These are phyloP conservation scores for Smutsia gigantea DNA, from an alignment of 2,797 vertebrate species.

Conservation along the genomic window DNA sequence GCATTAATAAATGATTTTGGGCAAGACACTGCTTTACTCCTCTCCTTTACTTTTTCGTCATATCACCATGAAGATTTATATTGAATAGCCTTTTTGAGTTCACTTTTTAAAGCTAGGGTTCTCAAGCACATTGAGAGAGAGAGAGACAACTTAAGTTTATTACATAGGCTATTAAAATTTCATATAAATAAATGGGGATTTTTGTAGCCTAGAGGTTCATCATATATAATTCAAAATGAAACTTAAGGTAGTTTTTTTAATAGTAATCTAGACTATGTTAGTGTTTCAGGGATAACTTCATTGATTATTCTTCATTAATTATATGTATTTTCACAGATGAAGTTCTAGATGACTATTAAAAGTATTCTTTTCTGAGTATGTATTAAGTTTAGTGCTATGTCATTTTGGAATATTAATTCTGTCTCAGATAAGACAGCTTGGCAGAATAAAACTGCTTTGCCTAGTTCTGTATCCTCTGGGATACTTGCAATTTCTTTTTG, in stretches of 20 bases:
- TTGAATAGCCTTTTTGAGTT: slow-evolving; percentile 19
- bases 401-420: slow-evolving; percentile 73
- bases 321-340: slow-evolving; percentile 82
- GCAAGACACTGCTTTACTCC: neutral
- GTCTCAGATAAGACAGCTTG: slow-evolving; percentile 76
- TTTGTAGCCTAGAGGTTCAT: neutral
- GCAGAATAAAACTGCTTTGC: slow-evolving; percentile 79
- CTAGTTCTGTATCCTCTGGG: slow-evolving; percentile 76
- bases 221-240: slow-evolving; percentile 44
- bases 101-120: neutral
- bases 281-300: slow-evolving; percentile 70
- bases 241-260: neutral
- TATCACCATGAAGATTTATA: neutral
- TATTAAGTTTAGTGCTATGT: slow-evolving; percentile 64
- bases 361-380: slow-evolving; percentile 70
- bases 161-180: neutral
- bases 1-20: neutral
- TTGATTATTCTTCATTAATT: slow-evolving; percentile 85
- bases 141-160: neutral
- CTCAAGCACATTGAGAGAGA: neutral
- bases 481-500: slow-evolving; percentile 83
- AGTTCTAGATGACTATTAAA: slow-evolving; percentile 66
- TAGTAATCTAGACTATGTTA: slow-evolving; percentile 46
- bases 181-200: slow-evolving; percentile 53
- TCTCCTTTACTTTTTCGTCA: neutral